Evolutionary conservation across 2,888 invertebrate genomes (phyloP).

Genomic region (Vandiemenella viatica): DNA sequence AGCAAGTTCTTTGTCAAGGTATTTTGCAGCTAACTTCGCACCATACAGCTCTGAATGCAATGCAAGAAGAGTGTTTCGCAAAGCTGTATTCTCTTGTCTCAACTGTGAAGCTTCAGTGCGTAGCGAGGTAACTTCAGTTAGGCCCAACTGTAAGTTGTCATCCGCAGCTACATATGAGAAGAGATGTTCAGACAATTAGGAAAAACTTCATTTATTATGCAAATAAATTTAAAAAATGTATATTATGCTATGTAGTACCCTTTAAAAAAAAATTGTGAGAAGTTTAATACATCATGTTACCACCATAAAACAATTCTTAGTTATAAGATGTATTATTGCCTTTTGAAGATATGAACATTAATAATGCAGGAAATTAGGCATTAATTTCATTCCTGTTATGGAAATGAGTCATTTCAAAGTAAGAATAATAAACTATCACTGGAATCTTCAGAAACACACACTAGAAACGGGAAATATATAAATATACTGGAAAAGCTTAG

Average conservation of each 20-base stretch:
- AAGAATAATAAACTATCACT: too few species aligned
- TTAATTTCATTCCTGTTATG: too few species aligned
- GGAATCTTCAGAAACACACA: too few species aligned
- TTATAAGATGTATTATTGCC: too few species aligned
- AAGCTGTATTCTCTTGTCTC: slow-evolving; percentile 50
- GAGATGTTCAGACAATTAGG: background rate
- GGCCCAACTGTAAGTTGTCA: slow-evolving; percentile 7
- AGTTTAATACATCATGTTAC: too few species aligned
- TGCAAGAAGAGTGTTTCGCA: slow-evolving; percentile 54
- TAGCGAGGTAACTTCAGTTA: slow-evolving; percentile 30
- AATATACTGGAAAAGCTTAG: too few species aligned
- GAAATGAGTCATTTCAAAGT: too few species aligned
- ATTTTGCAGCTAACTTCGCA: slow-evolving; percentile 69
- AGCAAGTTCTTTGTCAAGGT: slow-evolving; percentile 71
- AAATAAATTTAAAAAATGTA: background rate
- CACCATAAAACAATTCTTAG: too few species aligned
- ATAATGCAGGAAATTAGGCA: too few species aligned
- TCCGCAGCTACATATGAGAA: slow-evolving; percentile 6
- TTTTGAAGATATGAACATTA: too few species aligned
- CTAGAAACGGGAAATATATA: too few species aligned
- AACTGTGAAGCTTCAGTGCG: slow-evolving; percentile 43
- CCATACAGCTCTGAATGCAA: slow-evolving; percentile 72
- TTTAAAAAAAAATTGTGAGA: too few species aligned
- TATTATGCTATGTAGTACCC: background rate
- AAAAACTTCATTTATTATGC: background rate